These are phyloP conservation scores for Coenobita brevimanus DNA, from an alignment of 1,140 invertebrate species.

Conservation along the genomic window DNA sequence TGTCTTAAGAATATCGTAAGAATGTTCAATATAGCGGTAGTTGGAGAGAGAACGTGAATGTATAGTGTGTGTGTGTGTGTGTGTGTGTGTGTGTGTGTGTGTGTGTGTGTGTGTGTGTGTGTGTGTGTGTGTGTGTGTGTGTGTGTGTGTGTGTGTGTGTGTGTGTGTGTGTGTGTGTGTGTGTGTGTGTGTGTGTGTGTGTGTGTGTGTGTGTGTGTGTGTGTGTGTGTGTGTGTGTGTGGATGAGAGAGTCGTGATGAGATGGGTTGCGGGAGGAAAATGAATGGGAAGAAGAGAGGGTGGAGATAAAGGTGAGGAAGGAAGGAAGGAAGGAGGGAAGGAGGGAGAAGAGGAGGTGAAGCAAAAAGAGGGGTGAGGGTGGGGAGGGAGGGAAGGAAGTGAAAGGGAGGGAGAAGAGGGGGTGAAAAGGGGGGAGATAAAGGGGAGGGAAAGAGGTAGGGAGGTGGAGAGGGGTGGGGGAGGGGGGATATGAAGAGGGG, in stretches of 20 bases:
- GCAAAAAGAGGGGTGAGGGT: no score
- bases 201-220: not conserved
- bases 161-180: conserved; percentile 22
- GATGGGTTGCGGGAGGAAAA: not conserved
- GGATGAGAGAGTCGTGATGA: not conserved
- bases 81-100: conserved; percentile 1
- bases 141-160: conserved; percentile 20
- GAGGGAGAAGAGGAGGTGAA: no score
- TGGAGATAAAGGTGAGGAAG: no score
- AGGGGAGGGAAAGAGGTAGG: no score
- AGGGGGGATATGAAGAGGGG: no score
- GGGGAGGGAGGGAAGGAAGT: no score
- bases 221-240: not conserved
- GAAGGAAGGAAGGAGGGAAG: no score
- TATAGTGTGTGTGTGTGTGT: conserved; percentile 12
- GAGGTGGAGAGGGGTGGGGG: no score
- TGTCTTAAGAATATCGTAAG: not conserved
- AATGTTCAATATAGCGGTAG: not conserved
- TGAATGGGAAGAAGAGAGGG: no score
- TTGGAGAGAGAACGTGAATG: no score
- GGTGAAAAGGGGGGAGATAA: no score
- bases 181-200: conserved; percentile 10
- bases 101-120: conserved; percentile 10
- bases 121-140: conserved; percentile 17
- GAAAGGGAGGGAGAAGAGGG: no score